Evolutionary conservation across 2,113 vertebrate genomes (phyloP), one percentile per base, ranked within the genome.

Genomic region (Paradisaea rubra): DNA sequence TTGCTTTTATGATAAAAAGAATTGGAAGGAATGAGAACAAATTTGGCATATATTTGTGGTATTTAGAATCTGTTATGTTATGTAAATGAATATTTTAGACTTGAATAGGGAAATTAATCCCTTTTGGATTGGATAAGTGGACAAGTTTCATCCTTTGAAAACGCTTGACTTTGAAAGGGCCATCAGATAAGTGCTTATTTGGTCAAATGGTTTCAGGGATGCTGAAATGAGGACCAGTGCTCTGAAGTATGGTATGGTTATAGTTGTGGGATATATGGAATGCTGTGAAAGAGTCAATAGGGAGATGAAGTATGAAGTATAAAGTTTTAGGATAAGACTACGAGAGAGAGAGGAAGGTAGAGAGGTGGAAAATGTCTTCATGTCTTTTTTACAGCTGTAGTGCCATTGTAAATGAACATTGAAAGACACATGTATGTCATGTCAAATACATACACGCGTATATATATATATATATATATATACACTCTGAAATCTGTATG

Each of bases 211-310:
- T 60, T 86, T 86, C 37, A n/a, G 57, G 35, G 31, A 9, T 56
- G n/a, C 52, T 56, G 42, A 42, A 12, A 27, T 33, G 28, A 20
- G 20, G 12, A 57, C 18, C 41, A 33, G 76, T 61, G 5, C 24
- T n/a, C 28, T 54, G 18, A 54, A 24, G 10, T 54, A 7, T 13
- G 1, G 0, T 41, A 2, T n/a, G 18, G 22, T n/a, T 71, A 3
- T 66, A 54, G 30, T 21, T 68, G 42, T 68, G 27, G 39, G n/a
- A 24, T 37, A 9, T 56, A 7, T 20, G 39, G 42, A 65, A 53
- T 25, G 8, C 28, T 78, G 49, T 63, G 49, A 57, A 88, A 35
- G 30, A 76, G 14, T 71, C 41, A 18, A 37, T 2, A 50, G 39
- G 7, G 45, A 64, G 17, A 25, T 45, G 16, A 56, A 12, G 14